phyloP scores from a whole-genome alignment of 2,113 vertebrate species.

The Oriolus oriolus region DNA sequence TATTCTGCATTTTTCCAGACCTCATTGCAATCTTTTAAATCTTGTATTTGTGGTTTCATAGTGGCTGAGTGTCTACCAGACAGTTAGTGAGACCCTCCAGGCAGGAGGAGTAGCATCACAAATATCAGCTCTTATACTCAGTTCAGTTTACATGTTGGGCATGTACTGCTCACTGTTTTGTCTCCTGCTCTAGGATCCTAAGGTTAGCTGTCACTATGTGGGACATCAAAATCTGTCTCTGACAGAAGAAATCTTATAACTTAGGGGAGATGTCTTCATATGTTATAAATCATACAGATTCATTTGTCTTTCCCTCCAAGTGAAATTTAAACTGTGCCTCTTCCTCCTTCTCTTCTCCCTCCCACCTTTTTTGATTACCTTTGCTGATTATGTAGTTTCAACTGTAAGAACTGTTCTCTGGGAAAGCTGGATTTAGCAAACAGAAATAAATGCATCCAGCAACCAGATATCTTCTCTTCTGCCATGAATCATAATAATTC shows the following conservation, averaged over 20 bases:
- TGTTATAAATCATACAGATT: not conserved
- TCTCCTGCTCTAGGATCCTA: not conserved
- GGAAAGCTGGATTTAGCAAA: not conserved
- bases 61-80: not conserved
- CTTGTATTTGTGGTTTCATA: not conserved
- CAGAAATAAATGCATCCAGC: not conserved
- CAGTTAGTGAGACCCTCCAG: not conserved
- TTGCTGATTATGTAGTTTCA: not conserved
- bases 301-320: not conserved
- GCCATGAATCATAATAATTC: not conserved
- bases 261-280: not conserved
- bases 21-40: not conserved
- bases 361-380: not conserved
- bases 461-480: not conserved
- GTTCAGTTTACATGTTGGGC: not conserved
- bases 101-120: fast-evolving
- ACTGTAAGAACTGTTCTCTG: not conserved
- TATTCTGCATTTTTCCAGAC: not conserved
- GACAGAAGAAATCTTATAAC: not conserved
- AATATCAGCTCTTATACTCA: not conserved
- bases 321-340: not conserved
- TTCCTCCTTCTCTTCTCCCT: not conserved
- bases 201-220: not conserved
- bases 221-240: not conserved
- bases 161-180: not conserved